A percentile compares a stretch with the other conserved stretches of the same genome.
These are phyloP conservation scores for Pseudorectes ferrugineus DNA, from an alignment of 2,113 vertebrate genomes.

Conservation along the genomic window DNA sequence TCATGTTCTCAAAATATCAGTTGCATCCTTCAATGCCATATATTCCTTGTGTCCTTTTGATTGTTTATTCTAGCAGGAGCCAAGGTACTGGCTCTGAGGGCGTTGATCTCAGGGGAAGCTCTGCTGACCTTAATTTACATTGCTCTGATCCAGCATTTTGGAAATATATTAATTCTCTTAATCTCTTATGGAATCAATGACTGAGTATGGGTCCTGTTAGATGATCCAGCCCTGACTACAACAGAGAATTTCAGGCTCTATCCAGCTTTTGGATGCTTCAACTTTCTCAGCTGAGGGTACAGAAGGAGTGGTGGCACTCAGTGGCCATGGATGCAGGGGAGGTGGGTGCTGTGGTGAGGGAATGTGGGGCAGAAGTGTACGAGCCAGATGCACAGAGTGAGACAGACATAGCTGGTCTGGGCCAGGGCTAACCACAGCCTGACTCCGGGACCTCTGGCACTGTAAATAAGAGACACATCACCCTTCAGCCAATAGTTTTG, in stretches of 20 bases:
- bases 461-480: background rate
- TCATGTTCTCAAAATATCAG: background rate
- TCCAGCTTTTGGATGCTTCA: background rate
- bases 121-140: background rate
- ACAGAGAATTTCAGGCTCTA: background rate
- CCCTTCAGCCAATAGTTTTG: background rate
- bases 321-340: accelerated
- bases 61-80: background rate
- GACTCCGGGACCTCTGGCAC: background rate
- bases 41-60: background rate
- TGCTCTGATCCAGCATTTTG: background rate
- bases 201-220: background rate
- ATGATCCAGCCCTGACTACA: background rate
- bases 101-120: background rate
- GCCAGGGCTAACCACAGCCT: background rate
- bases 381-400: background rate
- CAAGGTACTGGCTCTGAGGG: background rate
- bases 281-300: background rate
- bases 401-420: background rate
- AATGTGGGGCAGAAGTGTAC: accelerated
- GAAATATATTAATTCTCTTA: background rate
- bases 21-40: background rate
- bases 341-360: accelerated
- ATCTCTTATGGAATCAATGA: background rate
- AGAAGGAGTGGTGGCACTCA: accelerated